Conservation (phyloP, 2,888 invertebrate genomes). For the Coleophora deauratella region DNA sequence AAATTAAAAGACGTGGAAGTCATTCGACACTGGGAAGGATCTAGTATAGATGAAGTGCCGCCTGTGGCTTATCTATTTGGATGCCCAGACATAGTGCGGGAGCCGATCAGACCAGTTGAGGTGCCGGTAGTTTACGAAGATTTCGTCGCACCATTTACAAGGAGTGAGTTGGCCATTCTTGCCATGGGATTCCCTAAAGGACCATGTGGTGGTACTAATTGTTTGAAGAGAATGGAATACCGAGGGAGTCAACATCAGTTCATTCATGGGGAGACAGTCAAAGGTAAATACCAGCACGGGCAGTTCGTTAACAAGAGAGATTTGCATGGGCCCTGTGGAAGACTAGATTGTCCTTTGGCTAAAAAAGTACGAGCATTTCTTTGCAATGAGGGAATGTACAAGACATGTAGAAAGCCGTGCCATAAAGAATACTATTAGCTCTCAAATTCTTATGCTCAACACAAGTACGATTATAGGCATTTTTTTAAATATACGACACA, state of each 20-base stretch:
- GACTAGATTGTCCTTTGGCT: conserved; percentile 61
- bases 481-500: not conserved
- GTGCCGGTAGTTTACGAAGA: conserved; percentile 47
- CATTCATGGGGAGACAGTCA: conserved; percentile 49
- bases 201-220: conserved; percentile 66
- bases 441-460: not conserved
- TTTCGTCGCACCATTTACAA: conserved; percentile 53
- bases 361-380: conserved; percentile 53
- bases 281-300: conserved; percentile 59
- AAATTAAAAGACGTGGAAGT: conserved; percentile 61
- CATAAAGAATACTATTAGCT: conserved; percentile 47
- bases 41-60: conserved; percentile 49
- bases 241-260: conserved; percentile 64
- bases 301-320: conserved; percentile 62
- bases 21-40: conserved; percentile 63
- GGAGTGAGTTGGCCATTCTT: conserved; percentile 55
- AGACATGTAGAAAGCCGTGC: conserved; percentile 60
- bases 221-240: conserved; percentile 58
- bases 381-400: conserved; percentile 55
- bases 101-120: conserved; percentile 45
- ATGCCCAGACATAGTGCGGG: conserved; percentile 55
- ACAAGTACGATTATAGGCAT: conserved; percentile 9
- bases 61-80: conserved; percentile 61
- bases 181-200: conserved; percentile 68
- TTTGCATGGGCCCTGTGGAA: conserved; percentile 63